Evolutionary conservation across 2,797 vertebrate species (phyloP), one percentile per base, ranked within the genome.

Genomic region (Lepus townsendii): DNA sequence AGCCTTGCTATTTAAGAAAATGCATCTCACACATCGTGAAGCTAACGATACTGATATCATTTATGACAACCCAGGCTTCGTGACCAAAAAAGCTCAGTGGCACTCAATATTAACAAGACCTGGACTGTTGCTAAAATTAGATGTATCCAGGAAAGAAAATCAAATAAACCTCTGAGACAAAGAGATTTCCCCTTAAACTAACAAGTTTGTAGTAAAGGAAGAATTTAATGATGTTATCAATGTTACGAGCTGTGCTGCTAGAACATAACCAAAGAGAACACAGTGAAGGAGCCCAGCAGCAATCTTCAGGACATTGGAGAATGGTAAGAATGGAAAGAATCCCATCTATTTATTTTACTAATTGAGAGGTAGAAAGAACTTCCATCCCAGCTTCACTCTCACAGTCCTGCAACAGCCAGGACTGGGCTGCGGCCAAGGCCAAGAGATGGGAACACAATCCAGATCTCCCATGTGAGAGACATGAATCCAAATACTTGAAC

Each of bases 81-180:
- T 69, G 78, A 7, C 12, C 32, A 42, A 27, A n/a, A 83, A 68
- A 72, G 3, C 50, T 79, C 22, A 42, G 62, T 47, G 62, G 7
- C 42, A 27, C 8, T 26, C 66, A 14, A 50, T 19, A 57, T 42
- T 72, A 50, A 35, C 24, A 92, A 52, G 22, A 62, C 32, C 82
- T 86, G 52, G 30, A 76, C 32, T 91, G 32, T 22, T 47, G 42
- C 68, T 90, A 32, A 90, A 78, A 65, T 3, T 26, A 6, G 11
- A 88, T 27, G 20, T 92, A 35, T 76, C 16, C 26, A 71, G 83
- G 65, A 73, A 66, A 73, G 30, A 80, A 95, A 85, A 79, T 22
- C 26, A 3, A 66, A 60, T 22, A 71, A 68, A 27, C 65, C 16
- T 57, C 77, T 22, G 65, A 72, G 63, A 10, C 50, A 54, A 83